Percentiles rank a stretch among this genome's conserved stretches.
Conservation (phyloP, 37 sponge, comb jelly and placozoan genomes). For the Corticium candelabrum region DNA sequence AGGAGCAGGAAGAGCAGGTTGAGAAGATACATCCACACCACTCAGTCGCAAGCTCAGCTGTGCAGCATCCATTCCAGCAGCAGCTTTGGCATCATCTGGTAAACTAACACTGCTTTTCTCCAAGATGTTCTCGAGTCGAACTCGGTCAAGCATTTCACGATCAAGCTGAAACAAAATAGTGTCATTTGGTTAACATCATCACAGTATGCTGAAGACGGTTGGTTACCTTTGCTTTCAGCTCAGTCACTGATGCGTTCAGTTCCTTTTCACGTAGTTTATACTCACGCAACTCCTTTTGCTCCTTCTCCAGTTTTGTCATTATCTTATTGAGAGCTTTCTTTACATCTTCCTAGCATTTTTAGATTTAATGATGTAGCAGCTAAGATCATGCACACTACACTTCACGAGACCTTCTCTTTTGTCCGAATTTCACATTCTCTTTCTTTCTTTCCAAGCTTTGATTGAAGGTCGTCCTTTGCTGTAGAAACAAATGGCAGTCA, state of each 20-base stretch:
- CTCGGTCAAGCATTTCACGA: neutral
- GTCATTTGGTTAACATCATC: too few relatives aligned
- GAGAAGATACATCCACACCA: neutral
- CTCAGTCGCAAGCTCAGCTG: neutral
- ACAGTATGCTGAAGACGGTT: too few relatives aligned
- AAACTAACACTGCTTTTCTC: neutral
- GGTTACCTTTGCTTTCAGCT: neutral
- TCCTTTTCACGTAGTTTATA: slow-evolving; percentile 7
- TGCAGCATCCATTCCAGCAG: too few relatives aligned
- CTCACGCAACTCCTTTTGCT: neutral
- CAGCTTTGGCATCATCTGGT: neutral
- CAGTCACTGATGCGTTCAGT: neutral
- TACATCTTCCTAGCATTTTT: slow-evolving; percentile 22
- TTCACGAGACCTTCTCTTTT: slow-evolving; percentile 22
- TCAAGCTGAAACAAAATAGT: neutral
- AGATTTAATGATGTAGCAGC: neutral
- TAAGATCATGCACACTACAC: neutral
- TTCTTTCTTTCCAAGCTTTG: slow-evolving; percentile 49
- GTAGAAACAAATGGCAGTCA: neutral
- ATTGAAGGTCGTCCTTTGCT: slow-evolving; percentile 33
- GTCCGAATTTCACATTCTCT: slow-evolving; percentile 41
- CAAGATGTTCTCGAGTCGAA: neutral
- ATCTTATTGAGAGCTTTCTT: slow-evolving; percentile 22
- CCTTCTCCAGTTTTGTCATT: slow-evolving; percentile 21
- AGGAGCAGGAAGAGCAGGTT: slow-evolving; percentile 13